These are phyloP conservation scores for Argynnis bischoffii DNA, from an alignment of 2,888 invertebrate species.

Conservation along the genomic window DNA sequence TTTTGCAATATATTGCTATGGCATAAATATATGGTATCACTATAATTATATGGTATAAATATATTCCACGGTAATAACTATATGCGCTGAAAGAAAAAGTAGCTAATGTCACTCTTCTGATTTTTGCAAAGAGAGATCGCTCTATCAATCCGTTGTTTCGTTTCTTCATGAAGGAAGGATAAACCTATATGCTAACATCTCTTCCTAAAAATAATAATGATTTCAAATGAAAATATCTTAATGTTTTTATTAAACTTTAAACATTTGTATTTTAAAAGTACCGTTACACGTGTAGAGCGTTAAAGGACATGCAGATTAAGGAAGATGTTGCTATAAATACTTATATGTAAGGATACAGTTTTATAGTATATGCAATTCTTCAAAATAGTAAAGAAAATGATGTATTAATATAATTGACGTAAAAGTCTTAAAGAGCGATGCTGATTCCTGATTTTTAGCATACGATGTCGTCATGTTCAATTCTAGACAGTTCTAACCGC, in stretches of 20 bases:
- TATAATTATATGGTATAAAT: no score
- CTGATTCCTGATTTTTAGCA: neutral
- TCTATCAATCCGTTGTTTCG: neutral
- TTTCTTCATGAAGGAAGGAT: no score
- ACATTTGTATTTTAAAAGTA: neutral
- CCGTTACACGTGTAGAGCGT: constrained; percentile 1
- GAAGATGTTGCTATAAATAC: neutral
- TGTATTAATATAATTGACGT: no score
- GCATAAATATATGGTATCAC: no score
- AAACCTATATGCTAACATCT: no score
- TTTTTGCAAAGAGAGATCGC: no score
- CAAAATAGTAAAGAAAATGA: no score
- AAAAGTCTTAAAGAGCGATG: neutral
- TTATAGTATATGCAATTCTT: neutral
- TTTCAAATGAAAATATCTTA: constrained; percentile 5
- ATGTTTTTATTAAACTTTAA: constrained; percentile 16
- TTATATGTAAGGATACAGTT: neutral
- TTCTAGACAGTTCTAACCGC: neutral
- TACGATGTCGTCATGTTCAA: neutral
- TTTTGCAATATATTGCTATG: no score
- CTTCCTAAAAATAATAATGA: no score
- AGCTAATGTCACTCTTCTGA: no score
- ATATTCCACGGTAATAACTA: no score
- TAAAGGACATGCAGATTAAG: constrained; percentile 9
- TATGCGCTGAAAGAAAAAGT: no score